Conservation (phyloP, 2,797 vertebrate species). For the Cynodonichthys magdalenae region DNA sequence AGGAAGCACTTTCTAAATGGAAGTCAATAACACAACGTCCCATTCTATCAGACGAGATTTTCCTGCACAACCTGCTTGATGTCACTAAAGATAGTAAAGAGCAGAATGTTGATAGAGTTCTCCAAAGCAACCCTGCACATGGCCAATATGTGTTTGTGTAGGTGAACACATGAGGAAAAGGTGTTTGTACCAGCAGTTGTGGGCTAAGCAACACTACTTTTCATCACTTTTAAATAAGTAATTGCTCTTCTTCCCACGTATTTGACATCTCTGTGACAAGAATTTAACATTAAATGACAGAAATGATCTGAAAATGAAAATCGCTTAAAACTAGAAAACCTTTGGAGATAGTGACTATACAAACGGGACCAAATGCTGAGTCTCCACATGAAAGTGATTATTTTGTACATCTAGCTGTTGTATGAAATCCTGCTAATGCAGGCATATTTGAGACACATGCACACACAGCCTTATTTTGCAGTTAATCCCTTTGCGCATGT, state of each 20-base stretch:
- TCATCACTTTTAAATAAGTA: background rate
- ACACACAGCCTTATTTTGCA: constrained; percentile 73
- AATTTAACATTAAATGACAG: background rate
- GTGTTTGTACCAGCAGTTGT: constrained; percentile 2
- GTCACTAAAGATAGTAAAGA: constrained; percentile 62
- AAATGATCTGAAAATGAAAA: constrained; percentile 10
- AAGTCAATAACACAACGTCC: constrained; percentile 79
- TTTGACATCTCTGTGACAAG: background rate
- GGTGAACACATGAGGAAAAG: constrained; percentile 34
- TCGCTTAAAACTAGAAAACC: background rate
- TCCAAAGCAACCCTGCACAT: constrained; percentile 44
- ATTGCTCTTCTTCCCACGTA: background rate
- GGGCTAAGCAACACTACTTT: background rate
- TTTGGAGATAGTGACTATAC: constrained; percentile 5
- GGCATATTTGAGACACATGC: constrained; percentile 72
- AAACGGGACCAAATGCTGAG: constrained; percentile 28
- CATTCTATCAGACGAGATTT: constrained; percentile 67
- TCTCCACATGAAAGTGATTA: constrained; percentile 30
- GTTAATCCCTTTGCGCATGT: constrained; percentile 82
- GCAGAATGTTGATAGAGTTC: constrained; percentile 67
- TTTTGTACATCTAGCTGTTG: constrained; percentile 34
- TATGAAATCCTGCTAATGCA: constrained; percentile 74
- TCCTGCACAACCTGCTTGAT: constrained; percentile 65
- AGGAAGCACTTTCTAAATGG: constrained; percentile 80
- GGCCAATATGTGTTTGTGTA: constrained; percentile 55